Conservation (phyloP, 2,888 invertebrate species). For the Gnatocerus cornutus region DNA sequence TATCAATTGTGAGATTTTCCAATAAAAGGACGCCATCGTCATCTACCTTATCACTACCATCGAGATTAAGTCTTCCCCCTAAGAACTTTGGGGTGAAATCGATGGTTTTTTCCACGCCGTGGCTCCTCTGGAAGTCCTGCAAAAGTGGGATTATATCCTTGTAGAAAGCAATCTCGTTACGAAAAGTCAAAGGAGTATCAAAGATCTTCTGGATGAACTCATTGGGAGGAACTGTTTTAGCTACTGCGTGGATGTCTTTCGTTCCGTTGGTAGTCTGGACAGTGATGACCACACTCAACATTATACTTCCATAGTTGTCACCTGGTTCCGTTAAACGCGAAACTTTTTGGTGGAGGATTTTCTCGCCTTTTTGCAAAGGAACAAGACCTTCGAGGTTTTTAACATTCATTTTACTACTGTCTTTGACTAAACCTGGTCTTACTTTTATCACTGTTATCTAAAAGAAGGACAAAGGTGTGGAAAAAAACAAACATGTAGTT, state of each 20-base stretch:
- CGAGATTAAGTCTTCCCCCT: conserved; percentile 54
- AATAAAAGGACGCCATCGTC: conserved; percentile 71
- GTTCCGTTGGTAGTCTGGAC: conserved; percentile 53
- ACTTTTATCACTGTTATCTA: neutral
- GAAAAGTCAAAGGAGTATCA: conserved; percentile 71
- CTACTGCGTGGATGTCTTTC: conserved; percentile 47
- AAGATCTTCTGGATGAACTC: conserved; percentile 68
- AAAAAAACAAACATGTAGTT: neutral
- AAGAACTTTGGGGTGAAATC: conserved; percentile 64
- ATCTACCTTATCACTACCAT: neutral
- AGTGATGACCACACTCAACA: conserved; percentile 67
- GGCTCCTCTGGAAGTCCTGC: conserved; percentile 69
- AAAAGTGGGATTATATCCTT: conserved; percentile 70
- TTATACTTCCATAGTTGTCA: conserved; percentile 76
- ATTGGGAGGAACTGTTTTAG: conserved; percentile 52
- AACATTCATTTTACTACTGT: conserved; percentile 14
- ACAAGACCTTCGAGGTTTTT: conserved; percentile 20
- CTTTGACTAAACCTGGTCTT: no score
- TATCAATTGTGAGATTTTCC: conserved; percentile 72
- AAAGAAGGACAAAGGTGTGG: neutral
- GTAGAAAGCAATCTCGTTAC: conserved; percentile 73
- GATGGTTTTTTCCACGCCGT: conserved; percentile 66
- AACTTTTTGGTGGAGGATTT: conserved; percentile 61
- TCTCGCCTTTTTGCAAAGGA: conserved; percentile 5
- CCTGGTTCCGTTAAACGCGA: conserved; percentile 71